Base-by-base conservation (phyloP, 2,113 vertebrate species). In the Strix aluco region DNA sequence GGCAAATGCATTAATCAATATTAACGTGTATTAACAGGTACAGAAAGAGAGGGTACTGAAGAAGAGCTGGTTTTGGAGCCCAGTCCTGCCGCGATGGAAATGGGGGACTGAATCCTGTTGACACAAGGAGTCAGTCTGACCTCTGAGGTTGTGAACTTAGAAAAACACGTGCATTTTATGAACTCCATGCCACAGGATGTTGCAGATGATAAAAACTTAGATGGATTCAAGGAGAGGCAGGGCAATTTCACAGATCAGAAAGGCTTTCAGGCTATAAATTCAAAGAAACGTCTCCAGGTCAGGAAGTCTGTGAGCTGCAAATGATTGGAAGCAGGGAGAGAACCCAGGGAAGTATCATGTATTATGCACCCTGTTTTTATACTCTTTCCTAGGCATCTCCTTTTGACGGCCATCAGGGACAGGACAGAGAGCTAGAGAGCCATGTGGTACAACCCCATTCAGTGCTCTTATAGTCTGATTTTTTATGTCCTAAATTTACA, bases 1-100 rank as follows among this genome's bases (percentile, higher is more conserved):
- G 58, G 66, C 7, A 9, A 86, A 95, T 61, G 51, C 88, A 97
- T 95, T 96, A 94, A 93, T 88, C 92, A 91, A 44, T 91, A 94
- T 92, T 94, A 94, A 74, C 9, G 1, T 70, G 49, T 85, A 88
- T 91, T 94, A 97, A 66, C 54, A 95, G 88, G 63, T 73, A 89
- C 70, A 70, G 18, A 90, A 59, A 90, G 62, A 89, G 69, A 62
- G 27, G 8, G 10, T 89, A 81, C 46, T 46, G 72, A 83, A 86
- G 72, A 95, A 17, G 51, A 86, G n/a, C 51, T 90, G 44, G 0
- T 65, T 91, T 69, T 58, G 62, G 80, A 94, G 55, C 4, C 22
- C 42, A 80, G 0, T 90, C 86, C 86, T 90, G 62, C 71, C 85
- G 67, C 2, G 29, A 94, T 66, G 42, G n/a, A 62, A 94, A 40